phyloP scores from a whole-genome alignment of 2,113 vertebrate species.

The Rhabdomys dilectus region DNA sequence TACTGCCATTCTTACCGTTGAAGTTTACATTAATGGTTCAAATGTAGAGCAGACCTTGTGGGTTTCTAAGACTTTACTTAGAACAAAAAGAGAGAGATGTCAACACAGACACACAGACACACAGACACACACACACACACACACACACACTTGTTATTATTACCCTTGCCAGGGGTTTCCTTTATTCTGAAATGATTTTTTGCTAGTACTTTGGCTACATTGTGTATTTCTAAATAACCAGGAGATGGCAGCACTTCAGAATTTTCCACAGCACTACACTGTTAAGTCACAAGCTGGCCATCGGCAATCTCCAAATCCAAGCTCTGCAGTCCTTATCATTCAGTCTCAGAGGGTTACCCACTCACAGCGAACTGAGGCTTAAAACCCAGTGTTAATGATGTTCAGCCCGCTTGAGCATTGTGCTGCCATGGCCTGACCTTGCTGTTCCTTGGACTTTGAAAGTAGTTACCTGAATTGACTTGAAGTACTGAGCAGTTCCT shows the following conservation, averaged over 20 bases:
- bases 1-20: background rate
- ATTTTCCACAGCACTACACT: background rate
- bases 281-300: too few relatives aligned
- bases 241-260: slow-evolving; percentile 73
- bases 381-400: background rate
- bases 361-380: background rate
- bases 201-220: background rate
- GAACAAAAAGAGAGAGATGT: background rate
- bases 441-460: background rate
- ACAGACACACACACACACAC: background rate
- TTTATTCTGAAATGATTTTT: slow-evolving; percentile 28
- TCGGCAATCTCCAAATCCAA: background rate
- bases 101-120: background rate
- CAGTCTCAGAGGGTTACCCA: background rate
- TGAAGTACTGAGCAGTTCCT: background rate
- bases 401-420: background rate
- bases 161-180: background rate
- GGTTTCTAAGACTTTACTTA: background rate
- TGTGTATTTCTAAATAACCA: slow-evolving; percentile 53
- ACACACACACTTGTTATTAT: background rate
- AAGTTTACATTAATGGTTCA: background rate
- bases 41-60: background rate
- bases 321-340: background rate
- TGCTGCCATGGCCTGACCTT: background rate
- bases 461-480: background rate